phyloP scores from a whole-genome alignment of 1,140 invertebrate species.

The Eriocheir sinensis region DNA sequence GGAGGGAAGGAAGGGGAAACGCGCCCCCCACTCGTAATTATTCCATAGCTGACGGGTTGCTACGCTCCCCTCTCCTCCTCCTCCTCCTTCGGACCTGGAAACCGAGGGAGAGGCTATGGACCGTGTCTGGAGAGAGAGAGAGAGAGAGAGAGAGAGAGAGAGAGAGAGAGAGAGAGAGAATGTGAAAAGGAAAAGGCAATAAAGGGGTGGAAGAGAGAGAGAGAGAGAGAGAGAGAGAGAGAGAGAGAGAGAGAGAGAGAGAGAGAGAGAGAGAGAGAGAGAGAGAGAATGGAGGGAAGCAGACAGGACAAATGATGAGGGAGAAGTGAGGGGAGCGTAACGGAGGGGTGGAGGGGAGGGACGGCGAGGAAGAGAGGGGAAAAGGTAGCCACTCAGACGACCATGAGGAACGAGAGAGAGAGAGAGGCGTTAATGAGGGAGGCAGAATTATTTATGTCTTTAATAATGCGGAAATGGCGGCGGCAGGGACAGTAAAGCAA shows the following conservation, averaged over 20 bases:
- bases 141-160: slow-evolving; percentile 22
- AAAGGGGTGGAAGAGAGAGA: neutral
- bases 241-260: neutral
- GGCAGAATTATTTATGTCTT: neutral
- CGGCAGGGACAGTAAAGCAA: neutral
- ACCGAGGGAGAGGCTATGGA: neutral
- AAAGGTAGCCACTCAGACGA: neutral
- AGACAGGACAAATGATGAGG: slow-evolving; percentile 20
- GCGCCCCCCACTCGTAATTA: neutral
- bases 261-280: neutral
- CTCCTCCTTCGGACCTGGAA: neutral
- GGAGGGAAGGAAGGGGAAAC: neutral
- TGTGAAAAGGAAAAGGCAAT: neutral
- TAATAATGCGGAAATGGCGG: neutral
- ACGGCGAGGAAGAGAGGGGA: neutral
- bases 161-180: neutral
- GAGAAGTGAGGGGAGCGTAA: neutral
- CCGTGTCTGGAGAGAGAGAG: neutral
- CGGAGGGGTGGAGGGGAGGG: neutral
- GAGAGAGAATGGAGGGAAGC: no score
- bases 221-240: neutral
- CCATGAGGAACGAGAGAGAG: neutral
- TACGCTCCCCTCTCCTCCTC: neutral
- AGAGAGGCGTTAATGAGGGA: neutral
- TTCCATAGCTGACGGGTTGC: neutral